phyloP scores from a whole-genome alignment of 2,113 vertebrate species.

The Gymnobelideus leadbeateri region DNA sequence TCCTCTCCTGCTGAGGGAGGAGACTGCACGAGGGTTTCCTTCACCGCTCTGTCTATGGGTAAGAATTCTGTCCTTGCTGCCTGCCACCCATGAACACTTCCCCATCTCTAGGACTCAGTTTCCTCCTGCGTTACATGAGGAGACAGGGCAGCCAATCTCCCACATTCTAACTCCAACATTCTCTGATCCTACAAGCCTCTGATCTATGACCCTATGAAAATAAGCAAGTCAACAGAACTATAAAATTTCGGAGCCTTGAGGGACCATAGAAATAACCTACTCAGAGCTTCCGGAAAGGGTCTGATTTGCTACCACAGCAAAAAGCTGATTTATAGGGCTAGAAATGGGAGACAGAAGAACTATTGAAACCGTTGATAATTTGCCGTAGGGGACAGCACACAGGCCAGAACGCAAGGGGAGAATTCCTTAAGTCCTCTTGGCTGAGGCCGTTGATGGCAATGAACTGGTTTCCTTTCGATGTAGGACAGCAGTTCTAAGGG shows the following conservation, averaged over 20 bases:
- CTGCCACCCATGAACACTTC: no score
- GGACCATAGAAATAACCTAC: not conserved
- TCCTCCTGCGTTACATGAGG: no score
- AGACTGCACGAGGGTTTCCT: no score
- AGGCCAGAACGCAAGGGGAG: not conserved
- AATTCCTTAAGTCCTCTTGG: not conserved
- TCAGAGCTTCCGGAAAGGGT: not conserved
- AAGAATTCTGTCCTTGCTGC: no score
- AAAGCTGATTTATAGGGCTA: not conserved
- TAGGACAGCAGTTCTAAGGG: not conserved
- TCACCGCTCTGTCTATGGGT: no score
- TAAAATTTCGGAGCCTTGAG: not conserved
- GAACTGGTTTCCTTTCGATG: not conserved
- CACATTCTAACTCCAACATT: not conserved
- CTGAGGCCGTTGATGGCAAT: not conserved
- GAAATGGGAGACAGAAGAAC: not conserved
- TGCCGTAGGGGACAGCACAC: not conserved
- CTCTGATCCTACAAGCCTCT: not conserved
- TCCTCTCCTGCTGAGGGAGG: not conserved
- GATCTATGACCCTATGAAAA: not conserved
- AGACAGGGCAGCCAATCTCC: not conserved
- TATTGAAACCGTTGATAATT: not conserved
- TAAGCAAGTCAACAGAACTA: not conserved
- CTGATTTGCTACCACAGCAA: not conserved
- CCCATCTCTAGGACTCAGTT: no score